These are phyloP conservation scores for Chelon auratus DNA, from an alignment of 2,797 vertebrate genomes.

Conservation along the genomic window DNA sequence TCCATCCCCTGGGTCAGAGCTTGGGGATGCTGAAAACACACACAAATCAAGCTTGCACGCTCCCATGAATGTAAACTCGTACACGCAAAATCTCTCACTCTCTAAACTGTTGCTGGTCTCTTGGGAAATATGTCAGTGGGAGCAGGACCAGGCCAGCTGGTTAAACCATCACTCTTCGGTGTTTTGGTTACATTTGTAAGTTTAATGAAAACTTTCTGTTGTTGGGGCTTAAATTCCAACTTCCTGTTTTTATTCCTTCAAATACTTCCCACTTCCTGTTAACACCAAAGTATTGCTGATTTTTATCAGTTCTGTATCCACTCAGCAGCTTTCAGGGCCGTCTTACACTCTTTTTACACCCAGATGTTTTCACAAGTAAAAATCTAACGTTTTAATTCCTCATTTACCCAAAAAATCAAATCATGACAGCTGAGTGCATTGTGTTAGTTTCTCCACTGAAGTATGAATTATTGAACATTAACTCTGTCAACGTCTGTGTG, in stretches of 20 bases:
- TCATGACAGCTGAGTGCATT: background rate
- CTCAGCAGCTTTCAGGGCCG: background rate
- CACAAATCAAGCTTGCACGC: slow-evolving; percentile 16
- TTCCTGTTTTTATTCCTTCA: slow-evolving; percentile 51
- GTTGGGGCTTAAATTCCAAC: slow-evolving; percentile 42
- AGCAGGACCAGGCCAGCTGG: slow-evolving; percentile 44
- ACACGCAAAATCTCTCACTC: slow-evolving; percentile 32
- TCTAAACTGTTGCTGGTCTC: slow-evolving; percentile 52
- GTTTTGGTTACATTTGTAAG: slow-evolving; percentile 49
- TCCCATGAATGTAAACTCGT: slow-evolving; percentile 20
- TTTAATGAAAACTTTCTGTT: slow-evolving; percentile 58
- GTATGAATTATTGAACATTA: background rate
- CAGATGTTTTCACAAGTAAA: slow-evolving; percentile 1
- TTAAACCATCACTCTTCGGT: slow-evolving; percentile 36
- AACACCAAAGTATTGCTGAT: slow-evolving; percentile 13
- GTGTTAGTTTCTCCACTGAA: background rate
- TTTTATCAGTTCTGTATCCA: slow-evolving; percentile 15
- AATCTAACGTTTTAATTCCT: slow-evolving; percentile 2
- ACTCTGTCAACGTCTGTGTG: slow-evolving; percentile 11
- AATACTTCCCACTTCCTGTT: slow-evolving; percentile 52
- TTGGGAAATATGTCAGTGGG: slow-evolving; percentile 48
- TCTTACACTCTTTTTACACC: background rate
- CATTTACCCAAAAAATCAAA: background rate
- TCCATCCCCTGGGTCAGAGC: slow-evolving; percentile 38
- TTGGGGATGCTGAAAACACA: slow-evolving; percentile 32